Evolutionary conservation across 1,140 invertebrate species (phyloP), one percentile per base, ranked within the genome.

Genomic region (Tachypleus tridentatus): DNA sequence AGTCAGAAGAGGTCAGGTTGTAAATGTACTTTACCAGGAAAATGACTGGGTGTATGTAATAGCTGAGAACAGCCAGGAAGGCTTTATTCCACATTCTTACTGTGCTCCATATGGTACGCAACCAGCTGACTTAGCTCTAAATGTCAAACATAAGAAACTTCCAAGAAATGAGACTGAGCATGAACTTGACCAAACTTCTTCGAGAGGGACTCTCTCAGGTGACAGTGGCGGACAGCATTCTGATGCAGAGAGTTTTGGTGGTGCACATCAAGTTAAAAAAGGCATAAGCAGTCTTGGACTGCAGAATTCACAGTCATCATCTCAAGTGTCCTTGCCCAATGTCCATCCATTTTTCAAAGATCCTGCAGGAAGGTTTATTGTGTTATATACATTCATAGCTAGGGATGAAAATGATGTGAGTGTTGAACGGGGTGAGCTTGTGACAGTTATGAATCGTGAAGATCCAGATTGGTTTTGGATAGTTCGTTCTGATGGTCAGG

Each of bases 21-120:
- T 95, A 1, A 93, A 93, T 79, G 86, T 95, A 62, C 77, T 97
- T 63, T 97, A 97, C 76, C 81, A 91, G 71, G 93, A 97, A 76
- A 95, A 96, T 75, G 93, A 96, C 73, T 97, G 93, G 93, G 89
- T 94, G 2, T 96, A 96, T 80, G 91, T 96, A 0, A 93, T 95
- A 74, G 86, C 89, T 3, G 88, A 91, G 59, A 88, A 91, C 66
- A 88, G 87, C 9, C 65, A 66, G 8, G 92, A 96, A 78, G 93
- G 93, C 3, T 97, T 96, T 72, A 93, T 97, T 70, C 93, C 93
- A 7, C 88, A 93, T 74, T 93, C 91, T 0, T 95, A 95, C 75
- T 93, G 91, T 77, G 87, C 89, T 1, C 88, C 91, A 0, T 91
- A 87, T 73, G 86, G 85, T 54, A 87, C 86, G 53, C 86, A 88